phyloP scores from a whole-genome alignment of 1,140 invertebrate genomes.

The Eumeta japonica region DNA sequence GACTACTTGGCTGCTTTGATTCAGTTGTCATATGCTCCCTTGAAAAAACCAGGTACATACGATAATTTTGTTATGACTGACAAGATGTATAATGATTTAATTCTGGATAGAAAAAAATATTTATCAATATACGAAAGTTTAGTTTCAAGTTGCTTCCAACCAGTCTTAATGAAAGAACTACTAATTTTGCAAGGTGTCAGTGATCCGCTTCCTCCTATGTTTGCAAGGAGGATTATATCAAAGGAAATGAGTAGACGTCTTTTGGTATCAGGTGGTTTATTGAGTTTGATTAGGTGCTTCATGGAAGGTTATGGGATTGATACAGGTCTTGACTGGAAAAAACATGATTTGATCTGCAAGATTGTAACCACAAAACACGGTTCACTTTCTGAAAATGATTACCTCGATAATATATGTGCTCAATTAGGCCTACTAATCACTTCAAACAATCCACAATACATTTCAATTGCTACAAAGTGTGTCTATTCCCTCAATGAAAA shows the following conservation, averaged over 20 bases:
- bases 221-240: slow-evolving; percentile 63
- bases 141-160: slow-evolving; percentile 59
- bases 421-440: slow-evolving; percentile 54
- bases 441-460: slow-evolving; percentile 43
- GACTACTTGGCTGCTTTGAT: slow-evolving; percentile 67
- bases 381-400: slow-evolving; percentile 53
- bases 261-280: slow-evolving; percentile 60
- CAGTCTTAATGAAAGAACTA: slow-evolving; percentile 67
- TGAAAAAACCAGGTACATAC: slow-evolving; percentile 59
- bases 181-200: slow-evolving; percentile 64
- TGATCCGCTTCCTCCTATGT: slow-evolving; percentile 60
- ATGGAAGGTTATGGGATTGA: slow-evolving; percentile 60
- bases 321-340: slow-evolving; percentile 63
- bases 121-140: slow-evolving; percentile 55
- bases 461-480: slow-evolving; percentile 56
- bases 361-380: slow-evolving; percentile 62
- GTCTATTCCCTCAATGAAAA: slow-evolving; percentile 55
- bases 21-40: slow-evolving; percentile 67
- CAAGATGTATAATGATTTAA: slow-evolving; percentile 57
- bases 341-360: slow-evolving; percentile 65
- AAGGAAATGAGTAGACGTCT: slow-evolving; percentile 62
- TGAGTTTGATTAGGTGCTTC: slow-evolving; percentile 62
- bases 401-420: slow-evolving; percentile 51
- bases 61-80: slow-evolving; percentile 51
- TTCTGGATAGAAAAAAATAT: slow-evolving; percentile 57